Base-by-base conservation (phyloP, 1,140 invertebrate species). In the Zaprionus vittiger region DNA sequence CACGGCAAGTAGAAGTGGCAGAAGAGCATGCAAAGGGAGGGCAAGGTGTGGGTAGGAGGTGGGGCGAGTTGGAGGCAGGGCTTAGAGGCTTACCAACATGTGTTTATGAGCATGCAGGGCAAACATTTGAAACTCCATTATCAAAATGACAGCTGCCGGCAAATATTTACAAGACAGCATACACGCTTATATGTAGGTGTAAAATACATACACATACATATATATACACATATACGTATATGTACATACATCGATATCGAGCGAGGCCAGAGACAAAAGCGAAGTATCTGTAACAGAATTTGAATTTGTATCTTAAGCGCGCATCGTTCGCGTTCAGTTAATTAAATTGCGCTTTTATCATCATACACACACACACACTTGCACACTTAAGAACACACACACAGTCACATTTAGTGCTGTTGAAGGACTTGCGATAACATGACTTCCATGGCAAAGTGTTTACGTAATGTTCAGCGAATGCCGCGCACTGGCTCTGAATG, bases 71-170 rank as follows among this genome's bases (percentile, higher is more conserved):
- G 24, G 14, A 31, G 17, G 11, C 20, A n/a, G 20, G 49, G 49
- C 49, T 41, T n/a, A 49, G 31, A 55, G 24, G 62, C 61, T 38
- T 54, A 70, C 47, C 64, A 81, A 81, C 64, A 76, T 68, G 62
- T 75, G 72, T 75, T 81, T 71, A 73, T 80, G 65, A 62, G 77
- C 77, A 76, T 64, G 68, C 67, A 79, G 63, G 71, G 77, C 77
- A 81, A 81, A 79, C 77, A 79, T 79, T 81, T 61, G 77, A 79
- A 73, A 81, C 79, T 76, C 77, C 79, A 81, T 79, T 81, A 81
- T 81, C 77, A 77, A 73, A 80, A 80, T 80, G 78, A 79, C 65
- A 81, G 79, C 79, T 79, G 67, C 64, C 55, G 77, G 77, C 79
- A 81, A 81, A 81, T 79, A 81, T 81, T 79, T 77, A 63, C 74